Evolutionary conservation across 2,113 vertebrate genomes (phyloP), one percentile per base, ranked within the genome.

Genomic region (Cavia porcellus): DNA sequence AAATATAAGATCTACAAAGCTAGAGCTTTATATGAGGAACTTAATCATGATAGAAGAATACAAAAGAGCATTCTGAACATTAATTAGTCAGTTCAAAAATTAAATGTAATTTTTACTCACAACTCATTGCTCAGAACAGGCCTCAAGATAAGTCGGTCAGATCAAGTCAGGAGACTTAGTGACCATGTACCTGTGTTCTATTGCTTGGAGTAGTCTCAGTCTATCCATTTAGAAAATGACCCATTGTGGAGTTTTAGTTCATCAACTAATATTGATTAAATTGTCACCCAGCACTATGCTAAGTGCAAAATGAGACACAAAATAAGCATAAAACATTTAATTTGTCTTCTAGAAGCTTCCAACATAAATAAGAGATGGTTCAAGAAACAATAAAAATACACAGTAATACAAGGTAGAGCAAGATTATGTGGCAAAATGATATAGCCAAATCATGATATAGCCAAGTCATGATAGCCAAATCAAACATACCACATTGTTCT

Each of bases 1-100:
- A 92, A 89, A 95, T 57, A 70, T 38, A 93, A 97, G 38, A 14
- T 66, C 85, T 83, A 64, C 38, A 70, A 80, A 93, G 13, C 45
- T 77, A 77, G 11, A 70, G 47, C 11, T 83, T 22, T 74, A 45
- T 92, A 42, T 24, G 61, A 25, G 7, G n/a, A 74, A 90, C 47
- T 72, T 50, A 89, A 62, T 74, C 13, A 24, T 55, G 28, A 42
- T 9, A 2, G n/a, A 4, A 68, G 35, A 89, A 8, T 89, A 90
- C 19, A 38, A 81, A 91, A 80, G 22, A 64, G 52, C 45, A 75
- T 66, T 57, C 55, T 90, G 61, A 17, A 90, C 83, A 87, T 52
- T 55, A 84, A n/a, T n/a, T 86, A 47, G 70, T 90, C n/a, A 42
- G 7, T 35, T 89, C 50, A 86, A 57, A 93, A 93, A 4, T 75